phyloP scores from a whole-genome alignment of 2,888 invertebrate species.

The Ormia ochracea region DNA sequence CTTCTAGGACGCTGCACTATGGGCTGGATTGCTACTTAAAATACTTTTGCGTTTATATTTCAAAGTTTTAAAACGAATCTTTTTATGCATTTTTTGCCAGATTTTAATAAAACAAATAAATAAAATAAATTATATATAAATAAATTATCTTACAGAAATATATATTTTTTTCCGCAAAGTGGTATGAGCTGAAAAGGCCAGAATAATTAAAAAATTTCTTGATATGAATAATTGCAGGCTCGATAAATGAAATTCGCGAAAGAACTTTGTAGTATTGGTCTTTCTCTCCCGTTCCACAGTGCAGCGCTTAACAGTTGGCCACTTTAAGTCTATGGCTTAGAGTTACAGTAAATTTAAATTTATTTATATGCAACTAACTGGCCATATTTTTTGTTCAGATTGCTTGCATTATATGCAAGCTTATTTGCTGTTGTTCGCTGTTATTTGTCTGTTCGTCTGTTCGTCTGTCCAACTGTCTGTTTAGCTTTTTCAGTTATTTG shows the following conservation, averaged over 20 bases:
- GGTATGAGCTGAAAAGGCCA: no score
- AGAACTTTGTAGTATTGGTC: no score
- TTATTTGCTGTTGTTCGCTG: neutral
- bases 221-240: neutral
- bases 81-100: no score
- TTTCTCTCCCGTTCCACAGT: neutral
- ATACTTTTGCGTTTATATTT: no score
- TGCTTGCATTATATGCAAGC: conserved; percentile 3
- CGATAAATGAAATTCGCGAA: no score
- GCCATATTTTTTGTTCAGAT: conserved; percentile 7
- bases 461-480: neutral
- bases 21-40: neutral
- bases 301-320: neutral
- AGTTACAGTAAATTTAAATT: neutral
- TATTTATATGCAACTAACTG: neutral
- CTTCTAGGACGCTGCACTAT: neutral
- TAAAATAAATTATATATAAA: no score
- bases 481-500: neutral
- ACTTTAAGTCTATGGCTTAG: neutral
- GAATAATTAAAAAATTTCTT: no score
- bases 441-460: neutral
- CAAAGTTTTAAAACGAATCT: no score
- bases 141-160: no score
- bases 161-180: no score
- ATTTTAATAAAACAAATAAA: no score